phyloP scores from a whole-genome alignment of 2,888 invertebrate genomes.

The Sesia apiformis region DNA sequence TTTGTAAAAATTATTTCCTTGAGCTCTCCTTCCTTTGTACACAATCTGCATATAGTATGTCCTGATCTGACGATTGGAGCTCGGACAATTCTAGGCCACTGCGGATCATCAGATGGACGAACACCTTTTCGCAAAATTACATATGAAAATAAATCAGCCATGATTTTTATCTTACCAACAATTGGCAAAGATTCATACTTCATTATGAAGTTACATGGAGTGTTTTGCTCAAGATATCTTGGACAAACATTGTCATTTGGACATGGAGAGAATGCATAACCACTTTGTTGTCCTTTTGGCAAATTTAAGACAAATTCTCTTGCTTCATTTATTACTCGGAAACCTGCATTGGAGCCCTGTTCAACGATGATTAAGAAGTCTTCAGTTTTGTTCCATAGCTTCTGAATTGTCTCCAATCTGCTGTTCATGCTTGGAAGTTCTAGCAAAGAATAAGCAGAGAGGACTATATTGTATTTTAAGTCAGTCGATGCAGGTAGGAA shows the following conservation, averaged over 20 bases:
- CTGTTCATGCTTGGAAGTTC: constrained; percentile 81
- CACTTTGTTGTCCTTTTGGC: constrained; percentile 40
- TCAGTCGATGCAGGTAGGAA: constrained; percentile 81
- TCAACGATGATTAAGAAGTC: constrained; percentile 89
- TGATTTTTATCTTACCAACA: constrained; percentile 45
- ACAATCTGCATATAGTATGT: constrained; percentile 85
- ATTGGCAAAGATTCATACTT: constrained; percentile 75
- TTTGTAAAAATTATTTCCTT: constrained; percentile 85
- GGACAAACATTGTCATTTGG: constrained; percentile 89
- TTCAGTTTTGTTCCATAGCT: constrained; percentile 90
- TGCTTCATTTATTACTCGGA: constrained; percentile 87
- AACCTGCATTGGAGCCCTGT: constrained; percentile 88
- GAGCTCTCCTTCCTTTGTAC: constrained; percentile 82
- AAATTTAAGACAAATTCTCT: constrained; percentile 84
- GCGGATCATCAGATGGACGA: constrained; percentile 57
- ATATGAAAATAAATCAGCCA: constrained; percentile 82
- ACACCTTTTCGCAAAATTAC: constrained; percentile 86
- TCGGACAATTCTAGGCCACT: constrained; percentile 88
- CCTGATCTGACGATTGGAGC: constrained; percentile 80
- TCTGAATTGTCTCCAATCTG: constrained; percentile 81
- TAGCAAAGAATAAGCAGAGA: constrained; percentile 86
- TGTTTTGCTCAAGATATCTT: constrained; percentile 74
- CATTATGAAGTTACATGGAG: constrained; percentile 86
- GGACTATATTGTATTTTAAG: constrained; percentile 83
- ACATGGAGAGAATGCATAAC: constrained; percentile 88